Percentiles rank a stretch among this genome's conserved stretches.
Evolutionary conservation across 1,140 invertebrate genomes (phyloP).

Genomic region (Delia radicum): DNA sequence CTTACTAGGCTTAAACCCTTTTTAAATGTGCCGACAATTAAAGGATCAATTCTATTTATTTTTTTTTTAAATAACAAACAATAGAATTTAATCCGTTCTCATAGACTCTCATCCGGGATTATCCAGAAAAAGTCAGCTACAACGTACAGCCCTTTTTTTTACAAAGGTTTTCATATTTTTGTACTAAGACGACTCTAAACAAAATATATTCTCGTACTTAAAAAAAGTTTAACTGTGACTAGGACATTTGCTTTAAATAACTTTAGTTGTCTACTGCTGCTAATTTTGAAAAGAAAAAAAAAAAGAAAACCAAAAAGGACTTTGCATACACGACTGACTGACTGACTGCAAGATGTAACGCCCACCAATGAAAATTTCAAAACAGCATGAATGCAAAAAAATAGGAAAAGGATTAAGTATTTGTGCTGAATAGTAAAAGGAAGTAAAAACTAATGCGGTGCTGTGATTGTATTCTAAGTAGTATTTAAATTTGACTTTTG

Average conservation of each 20-base stretch:
- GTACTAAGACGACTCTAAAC: not conserved
- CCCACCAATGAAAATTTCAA: slow-evolving; percentile 27
- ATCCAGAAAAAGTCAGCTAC: slow-evolving; percentile 48
- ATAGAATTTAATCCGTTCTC: slow-evolving; percentile 8
- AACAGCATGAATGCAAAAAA: slow-evolving; percentile 31
- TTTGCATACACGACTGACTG: slow-evolving; percentile 32
- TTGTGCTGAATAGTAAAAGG: not conserved
- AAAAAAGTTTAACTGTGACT: not conserved
- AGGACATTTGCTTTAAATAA: no score
- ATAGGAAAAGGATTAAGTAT: slow-evolving; percentile 27
- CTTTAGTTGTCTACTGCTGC: slow-evolving; percentile 46
- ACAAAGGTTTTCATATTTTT: not conserved
- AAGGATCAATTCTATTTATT: not conserved
- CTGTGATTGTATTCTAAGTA: not conserved
- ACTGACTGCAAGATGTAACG: slow-evolving; percentile 36
- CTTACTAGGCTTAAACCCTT: not conserved
- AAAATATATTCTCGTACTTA: not conserved
- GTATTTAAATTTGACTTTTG: slow-evolving; percentile 16
- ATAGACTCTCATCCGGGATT: slow-evolving; percentile 31
- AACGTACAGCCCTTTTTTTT: slow-evolving; percentile 26
- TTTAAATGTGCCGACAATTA: not conserved
- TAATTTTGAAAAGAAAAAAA: slow-evolving; percentile 45
- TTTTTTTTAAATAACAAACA: not conserved
- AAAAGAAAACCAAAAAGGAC: slow-evolving; percentile 16
- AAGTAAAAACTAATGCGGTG: not conserved